phyloP scores from a whole-genome alignment of 2,113 vertebrate genomes.

The Gallinago paraguaiae region DNA sequence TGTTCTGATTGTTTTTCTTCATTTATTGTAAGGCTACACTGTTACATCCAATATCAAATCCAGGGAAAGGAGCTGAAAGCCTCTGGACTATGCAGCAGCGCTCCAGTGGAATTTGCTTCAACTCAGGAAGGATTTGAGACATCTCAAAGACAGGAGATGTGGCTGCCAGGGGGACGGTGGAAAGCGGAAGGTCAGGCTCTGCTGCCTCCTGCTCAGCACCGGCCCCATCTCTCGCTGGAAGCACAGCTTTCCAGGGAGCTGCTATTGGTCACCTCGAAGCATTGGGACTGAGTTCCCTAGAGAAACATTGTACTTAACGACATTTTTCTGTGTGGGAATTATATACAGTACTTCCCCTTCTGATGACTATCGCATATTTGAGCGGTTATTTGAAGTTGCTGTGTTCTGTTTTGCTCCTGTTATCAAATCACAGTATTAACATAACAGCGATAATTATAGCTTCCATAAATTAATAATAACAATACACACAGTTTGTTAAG shows the following conservation, averaged over 20 bases:
- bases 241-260: neutral
- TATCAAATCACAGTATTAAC: conserved; percentile 30
- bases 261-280: neutral
- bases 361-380: conserved; percentile 54
- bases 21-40: neutral
- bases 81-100: neutral
- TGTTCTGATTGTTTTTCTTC: neutral
- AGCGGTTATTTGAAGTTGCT: conserved; percentile 1
- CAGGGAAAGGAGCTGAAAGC: neutral
- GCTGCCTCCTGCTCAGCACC: neutral
- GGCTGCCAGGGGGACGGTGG: neutral
- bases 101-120: neutral
- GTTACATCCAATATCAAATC: neutral
- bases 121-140: conserved; percentile 47
- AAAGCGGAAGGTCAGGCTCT: neutral
- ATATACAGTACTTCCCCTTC: conserved; percentile 48
- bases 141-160: neutral
- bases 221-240: neutral
- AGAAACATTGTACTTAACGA: conserved; percentile 24
- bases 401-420: conserved; percentile 21
- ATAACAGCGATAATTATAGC: conserved; percentile 41
- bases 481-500: neutral
- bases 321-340: conserved; percentile 65
- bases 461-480: conserved; percentile 30
- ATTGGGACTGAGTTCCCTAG: neutral